These are phyloP conservation scores for Kradibia gibbosae DNA, from an alignment of 1,140 invertebrate species.

Conservation along the genomic window DNA sequence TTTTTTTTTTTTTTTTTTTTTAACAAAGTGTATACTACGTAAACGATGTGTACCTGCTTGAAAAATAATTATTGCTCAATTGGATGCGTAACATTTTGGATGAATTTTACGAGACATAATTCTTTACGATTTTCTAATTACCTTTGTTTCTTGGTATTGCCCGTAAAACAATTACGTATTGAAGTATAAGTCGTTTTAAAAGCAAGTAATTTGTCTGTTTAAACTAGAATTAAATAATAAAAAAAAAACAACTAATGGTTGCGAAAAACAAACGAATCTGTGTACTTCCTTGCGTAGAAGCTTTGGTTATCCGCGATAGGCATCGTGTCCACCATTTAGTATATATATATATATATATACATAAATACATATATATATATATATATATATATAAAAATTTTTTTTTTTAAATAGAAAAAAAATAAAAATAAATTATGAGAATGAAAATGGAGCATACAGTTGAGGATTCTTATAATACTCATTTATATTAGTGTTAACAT, in stretches of 20 bases:
- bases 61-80: neutral
- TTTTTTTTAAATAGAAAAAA: neutral
- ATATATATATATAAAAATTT: too few relatives aligned
- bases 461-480: slow-evolving; percentile 71
- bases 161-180: too few relatives aligned
- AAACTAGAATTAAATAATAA: slow-evolving; percentile 48
- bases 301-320: slow-evolving; percentile 72
- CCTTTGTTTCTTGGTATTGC: neutral
- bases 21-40: neutral
- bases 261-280: slow-evolving; percentile 51
- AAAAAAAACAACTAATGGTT: too few relatives aligned
- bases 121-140: neutral
- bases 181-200: neutral
- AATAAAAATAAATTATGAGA: slow-evolving; percentile 29
- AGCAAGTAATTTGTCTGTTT: slow-evolving; percentile 30
- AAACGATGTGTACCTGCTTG: neutral
- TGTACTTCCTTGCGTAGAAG: slow-evolving; percentile 70
- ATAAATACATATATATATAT: neutral
- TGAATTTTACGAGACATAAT: neutral
- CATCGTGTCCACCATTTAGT: slow-evolving; percentile 68
- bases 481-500: slow-evolving; percentile 73
- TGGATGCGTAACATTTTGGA: neutral
- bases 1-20: neutral
- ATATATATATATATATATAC: slow-evolving; percentile 50
- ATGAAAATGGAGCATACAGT: slow-evolving; percentile 26